Evolutionary conservation across 2,888 invertebrate genomes (phyloP).

Genomic region (Erebia epiphron): DNA sequence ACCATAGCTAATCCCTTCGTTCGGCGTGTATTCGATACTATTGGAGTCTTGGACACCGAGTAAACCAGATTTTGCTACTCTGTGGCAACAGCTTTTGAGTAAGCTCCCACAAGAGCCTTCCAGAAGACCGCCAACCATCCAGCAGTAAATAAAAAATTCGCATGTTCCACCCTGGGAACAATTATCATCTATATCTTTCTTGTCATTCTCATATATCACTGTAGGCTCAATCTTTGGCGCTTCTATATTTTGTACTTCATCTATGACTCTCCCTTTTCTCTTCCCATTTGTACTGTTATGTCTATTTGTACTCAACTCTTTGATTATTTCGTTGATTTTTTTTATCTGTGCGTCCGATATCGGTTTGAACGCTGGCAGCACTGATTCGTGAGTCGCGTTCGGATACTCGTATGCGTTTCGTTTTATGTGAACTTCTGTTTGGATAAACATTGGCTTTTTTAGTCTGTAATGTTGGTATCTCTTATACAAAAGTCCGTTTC

Average conservation of each 20-base stretch:
- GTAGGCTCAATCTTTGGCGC: slow-evolving; percentile 37
- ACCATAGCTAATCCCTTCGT: slow-evolving; percentile 86
- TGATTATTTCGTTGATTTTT: slow-evolving; percentile 67
- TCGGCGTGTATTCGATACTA: slow-evolving; percentile 84
- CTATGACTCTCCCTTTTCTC: slow-evolving; percentile 58
- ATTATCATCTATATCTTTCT: slow-evolving; percentile 70
- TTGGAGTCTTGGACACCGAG: slow-evolving; percentile 86
- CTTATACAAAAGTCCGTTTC: slow-evolving; percentile 49
- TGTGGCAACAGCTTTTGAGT: slow-evolving; percentile 93
- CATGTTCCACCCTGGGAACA: slow-evolving; percentile 91
- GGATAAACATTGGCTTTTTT: slow-evolving; percentile 73
- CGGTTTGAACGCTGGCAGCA: slow-evolving; percentile 70
- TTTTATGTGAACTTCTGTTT: slow-evolving; percentile 57
- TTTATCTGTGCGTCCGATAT: slow-evolving; percentile 73
- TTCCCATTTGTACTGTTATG: slow-evolving; percentile 46
- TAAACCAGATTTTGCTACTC: slow-evolving; percentile 86
- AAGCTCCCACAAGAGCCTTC: slow-evolving; percentile 93
- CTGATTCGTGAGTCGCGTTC: slow-evolving; percentile 53
- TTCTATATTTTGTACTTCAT: slow-evolving; percentile 35
- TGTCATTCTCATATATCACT: slow-evolving; percentile 36
- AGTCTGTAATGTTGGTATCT: slow-evolving; percentile 47
- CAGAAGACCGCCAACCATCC: slow-evolving; percentile 93
- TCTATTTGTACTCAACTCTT: slow-evolving; percentile 52
- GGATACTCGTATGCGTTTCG: slow-evolving; percentile 58
- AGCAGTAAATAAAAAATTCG: slow-evolving; percentile 95